These are phyloP conservation scores for Glaucomys volans DNA, from an alignment of 2,113 vertebrate genomes.

Conservation along the genomic window DNA sequence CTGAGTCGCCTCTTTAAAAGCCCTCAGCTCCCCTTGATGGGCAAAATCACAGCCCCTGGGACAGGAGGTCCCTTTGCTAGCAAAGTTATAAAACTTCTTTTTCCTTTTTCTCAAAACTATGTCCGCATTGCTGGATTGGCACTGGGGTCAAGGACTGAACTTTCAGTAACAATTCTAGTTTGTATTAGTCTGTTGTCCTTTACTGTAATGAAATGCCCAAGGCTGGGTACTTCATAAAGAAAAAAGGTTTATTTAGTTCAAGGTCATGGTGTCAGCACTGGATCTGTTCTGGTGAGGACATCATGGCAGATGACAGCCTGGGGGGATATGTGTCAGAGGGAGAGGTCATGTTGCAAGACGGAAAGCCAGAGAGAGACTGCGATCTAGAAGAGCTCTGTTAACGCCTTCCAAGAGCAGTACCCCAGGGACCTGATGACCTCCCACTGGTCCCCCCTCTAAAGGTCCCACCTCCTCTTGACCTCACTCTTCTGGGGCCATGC, in stretches of 20 bases:
- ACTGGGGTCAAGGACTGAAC: no score
- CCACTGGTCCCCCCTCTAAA: not conserved
- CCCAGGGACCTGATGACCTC: not conserved
- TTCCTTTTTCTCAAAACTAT: no score
- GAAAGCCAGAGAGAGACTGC: not conserved
- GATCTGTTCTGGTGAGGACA: not conserved
- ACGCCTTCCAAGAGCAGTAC: fast-evolving
- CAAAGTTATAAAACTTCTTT: no score
- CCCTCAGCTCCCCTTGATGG: no score
- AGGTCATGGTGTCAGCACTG: not conserved
- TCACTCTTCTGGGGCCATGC: not conserved
- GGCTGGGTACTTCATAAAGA: not conserved
- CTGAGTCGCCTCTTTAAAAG: no score
- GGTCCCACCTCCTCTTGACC: not conserved
- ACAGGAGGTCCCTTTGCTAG: no score
- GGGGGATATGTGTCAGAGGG: fast-evolving
- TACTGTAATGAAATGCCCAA: not conserved
- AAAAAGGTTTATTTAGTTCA: not conserved
- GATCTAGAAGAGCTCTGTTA: not conserved
- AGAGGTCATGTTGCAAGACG: not conserved
- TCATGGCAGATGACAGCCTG: not conserved
- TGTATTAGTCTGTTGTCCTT: not conserved
- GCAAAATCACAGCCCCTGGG: no score
- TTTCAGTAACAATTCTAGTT: no score
- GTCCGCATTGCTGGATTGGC: no score